phyloP scores from a whole-genome alignment of 2,113 vertebrate species.

The Callopanchax toddi region DNA sequence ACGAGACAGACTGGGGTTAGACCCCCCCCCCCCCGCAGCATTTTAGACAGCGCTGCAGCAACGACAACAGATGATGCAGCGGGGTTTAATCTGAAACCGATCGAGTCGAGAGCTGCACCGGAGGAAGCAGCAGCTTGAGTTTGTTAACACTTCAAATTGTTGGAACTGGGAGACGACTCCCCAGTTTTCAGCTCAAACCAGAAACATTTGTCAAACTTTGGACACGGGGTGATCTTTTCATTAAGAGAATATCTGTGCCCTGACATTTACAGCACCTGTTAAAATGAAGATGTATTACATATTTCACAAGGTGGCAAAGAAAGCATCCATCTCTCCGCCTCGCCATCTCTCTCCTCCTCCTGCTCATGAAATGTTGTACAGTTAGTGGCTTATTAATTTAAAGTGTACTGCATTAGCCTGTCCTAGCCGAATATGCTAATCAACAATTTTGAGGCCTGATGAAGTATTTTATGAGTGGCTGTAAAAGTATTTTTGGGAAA shows the following conservation, averaged over 20 bases:
- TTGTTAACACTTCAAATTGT: constrained; percentile 51
- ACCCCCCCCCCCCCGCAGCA: neutral
- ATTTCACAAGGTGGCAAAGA: constrained; percentile 72
- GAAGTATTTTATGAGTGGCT: constrained; percentile 68
- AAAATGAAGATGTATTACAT: constrained; percentile 81
- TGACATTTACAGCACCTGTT: constrained; percentile 75
- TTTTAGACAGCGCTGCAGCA: constrained; percentile 10
- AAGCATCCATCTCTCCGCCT: constrained; percentile 68
- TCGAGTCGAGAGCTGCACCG: constrained; percentile 15
- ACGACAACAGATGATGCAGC: constrained; percentile 21
- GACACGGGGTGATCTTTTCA: constrained; percentile 70
- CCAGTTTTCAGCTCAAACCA: constrained; percentile 55
- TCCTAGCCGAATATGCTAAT: constrained; percentile 73
- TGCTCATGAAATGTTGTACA: constrained; percentile 59
- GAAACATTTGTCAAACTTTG: constrained; percentile 71
- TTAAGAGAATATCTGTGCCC: constrained; percentile 74
- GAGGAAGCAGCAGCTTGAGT: constrained; percentile 55
- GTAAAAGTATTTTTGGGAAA: constrained; percentile 72
- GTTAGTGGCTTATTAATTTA: constrained; percentile 77
- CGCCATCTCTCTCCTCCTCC: constrained; percentile 16
- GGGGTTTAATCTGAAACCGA: constrained; percentile 40
- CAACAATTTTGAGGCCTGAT: constrained; percentile 71
- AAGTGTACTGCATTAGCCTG: constrained; percentile 62
- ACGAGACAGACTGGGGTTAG: constrained; percentile 18
- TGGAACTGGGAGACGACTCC: constrained; percentile 38